Evolutionary conservation across 2,113 vertebrate species (phyloP).

Genomic region (Laterallus jamaicensis): DNA sequence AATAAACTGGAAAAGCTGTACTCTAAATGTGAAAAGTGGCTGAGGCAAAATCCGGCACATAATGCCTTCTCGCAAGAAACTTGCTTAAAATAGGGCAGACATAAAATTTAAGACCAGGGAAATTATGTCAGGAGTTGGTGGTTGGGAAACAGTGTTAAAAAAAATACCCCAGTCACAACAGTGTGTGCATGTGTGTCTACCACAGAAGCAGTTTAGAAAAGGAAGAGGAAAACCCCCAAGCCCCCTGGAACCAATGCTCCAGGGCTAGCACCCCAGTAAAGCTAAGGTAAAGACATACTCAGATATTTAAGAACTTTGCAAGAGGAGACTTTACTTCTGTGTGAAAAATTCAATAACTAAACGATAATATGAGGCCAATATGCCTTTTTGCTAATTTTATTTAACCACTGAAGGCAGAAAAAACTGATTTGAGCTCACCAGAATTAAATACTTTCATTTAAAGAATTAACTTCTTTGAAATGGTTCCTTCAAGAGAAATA

Average conservation of each 20-base stretch:
- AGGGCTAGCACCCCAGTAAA: not conserved
- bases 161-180: not conserved
- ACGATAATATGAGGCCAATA: not conserved
- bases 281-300: not conserved
- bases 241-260: not conserved
- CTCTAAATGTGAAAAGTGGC: not conserved
- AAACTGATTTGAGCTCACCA: not conserved
- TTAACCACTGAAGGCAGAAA: not conserved
- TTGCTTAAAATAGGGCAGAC: not conserved
- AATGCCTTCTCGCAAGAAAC: not conserved
- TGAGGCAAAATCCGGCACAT: not conserved
- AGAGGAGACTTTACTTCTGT: not conserved
- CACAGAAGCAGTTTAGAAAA: not conserved
- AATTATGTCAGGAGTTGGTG: not conserved
- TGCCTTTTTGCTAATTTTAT: not conserved
- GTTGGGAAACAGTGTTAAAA: not conserved
- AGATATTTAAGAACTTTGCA: not conserved
- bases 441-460: not conserved
- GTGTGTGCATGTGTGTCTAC: fast-evolving
- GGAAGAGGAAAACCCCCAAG: not conserved
- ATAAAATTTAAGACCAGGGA: not conserved
- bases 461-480: not conserved
- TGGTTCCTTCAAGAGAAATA: not conserved
- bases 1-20: conserved; percentile 12
- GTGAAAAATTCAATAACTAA: not conserved